phyloP scores from a whole-genome alignment of 2,113 vertebrate genomes.

The Oncorhynchus nerka region DNA sequence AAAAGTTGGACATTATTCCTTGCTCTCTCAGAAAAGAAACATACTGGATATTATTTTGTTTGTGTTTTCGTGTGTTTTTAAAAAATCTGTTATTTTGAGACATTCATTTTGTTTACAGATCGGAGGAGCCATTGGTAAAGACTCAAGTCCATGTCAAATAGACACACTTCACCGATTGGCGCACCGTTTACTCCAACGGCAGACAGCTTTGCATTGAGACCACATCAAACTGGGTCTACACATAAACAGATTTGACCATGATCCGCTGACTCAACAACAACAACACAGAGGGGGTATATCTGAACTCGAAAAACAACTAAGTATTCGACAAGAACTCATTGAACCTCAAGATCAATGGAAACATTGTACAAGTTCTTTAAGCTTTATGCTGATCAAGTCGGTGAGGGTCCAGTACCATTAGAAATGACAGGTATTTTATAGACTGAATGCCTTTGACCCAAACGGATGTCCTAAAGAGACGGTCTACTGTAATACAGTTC shows the following conservation, averaged over 20 bases:
- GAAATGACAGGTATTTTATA: neutral
- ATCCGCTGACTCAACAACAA: neutral
- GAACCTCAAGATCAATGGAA: neutral
- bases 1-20: neutral
- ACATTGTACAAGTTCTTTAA: neutral
- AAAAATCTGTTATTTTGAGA: neutral
- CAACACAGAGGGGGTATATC: neutral
- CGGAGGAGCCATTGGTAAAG: no score
- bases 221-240: neutral
- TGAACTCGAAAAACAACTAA: neutral
- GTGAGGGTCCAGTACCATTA: neutral
- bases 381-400: neutral
- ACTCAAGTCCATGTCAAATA: no score
- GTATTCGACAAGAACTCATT: no score
- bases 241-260: neutral
- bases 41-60: neutral
- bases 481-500: neutral
- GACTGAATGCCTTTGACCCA: neutral
- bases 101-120: no score
- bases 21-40: neutral
- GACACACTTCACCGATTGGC: neutral
- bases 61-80: neutral
- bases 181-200: neutral
- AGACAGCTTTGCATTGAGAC: neutral
- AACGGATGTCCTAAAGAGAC: neutral